Percentiles rank a stretch among this genome's conserved stretches.
These are phyloP conservation scores for Phyllostomus discolor DNA, from an alignment of 2,113 vertebrate genomes.

Conservation along the genomic window DNA sequence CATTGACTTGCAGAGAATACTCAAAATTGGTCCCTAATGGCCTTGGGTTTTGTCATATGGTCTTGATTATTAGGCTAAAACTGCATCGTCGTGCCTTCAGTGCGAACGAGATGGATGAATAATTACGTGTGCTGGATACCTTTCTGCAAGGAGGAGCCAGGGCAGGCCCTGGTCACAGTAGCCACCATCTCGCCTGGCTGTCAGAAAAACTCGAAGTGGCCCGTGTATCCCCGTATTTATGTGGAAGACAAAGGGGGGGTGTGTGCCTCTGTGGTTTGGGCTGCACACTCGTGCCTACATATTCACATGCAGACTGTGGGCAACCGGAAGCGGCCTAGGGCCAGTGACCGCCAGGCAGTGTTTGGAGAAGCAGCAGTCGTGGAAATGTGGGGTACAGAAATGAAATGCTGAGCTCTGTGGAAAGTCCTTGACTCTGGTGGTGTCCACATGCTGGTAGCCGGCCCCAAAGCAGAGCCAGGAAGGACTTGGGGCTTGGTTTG, in stretches of 20 bases:
- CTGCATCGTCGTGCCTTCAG: slow-evolving; percentile 90
- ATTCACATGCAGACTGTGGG: background rate
- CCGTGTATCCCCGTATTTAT: slow-evolving; percentile 80
- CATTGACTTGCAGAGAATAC: slow-evolving; percentile 92
- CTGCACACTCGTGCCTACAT: background rate
- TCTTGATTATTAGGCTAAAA: slow-evolving; percentile 94
- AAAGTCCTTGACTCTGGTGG: background rate
- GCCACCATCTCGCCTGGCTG: slow-evolving; percentile 78
- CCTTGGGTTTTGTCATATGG: slow-evolving; percentile 91
- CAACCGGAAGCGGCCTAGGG: background rate
- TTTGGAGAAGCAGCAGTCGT: rapidly evolving
- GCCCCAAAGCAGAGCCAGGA: background rate
- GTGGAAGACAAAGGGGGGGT: background rate
- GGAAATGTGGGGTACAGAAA: background rate
- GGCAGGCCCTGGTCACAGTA: slow-evolving; percentile 78
- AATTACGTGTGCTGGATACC: slow-evolving; percentile 89
- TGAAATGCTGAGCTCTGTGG: background rate
- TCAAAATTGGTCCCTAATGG: slow-evolving; percentile 94
- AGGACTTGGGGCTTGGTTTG: background rate
- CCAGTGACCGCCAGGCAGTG: rapidly evolving
- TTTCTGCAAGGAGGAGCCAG: slow-evolving; percentile 80
- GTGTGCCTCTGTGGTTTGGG: background rate
- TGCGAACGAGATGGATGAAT: slow-evolving; percentile 89
- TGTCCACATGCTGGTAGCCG: background rate
- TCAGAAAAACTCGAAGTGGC: slow-evolving; percentile 79